Conservation (phyloP, 2,888 invertebrate species). For the Odontothrips loti region DNA sequence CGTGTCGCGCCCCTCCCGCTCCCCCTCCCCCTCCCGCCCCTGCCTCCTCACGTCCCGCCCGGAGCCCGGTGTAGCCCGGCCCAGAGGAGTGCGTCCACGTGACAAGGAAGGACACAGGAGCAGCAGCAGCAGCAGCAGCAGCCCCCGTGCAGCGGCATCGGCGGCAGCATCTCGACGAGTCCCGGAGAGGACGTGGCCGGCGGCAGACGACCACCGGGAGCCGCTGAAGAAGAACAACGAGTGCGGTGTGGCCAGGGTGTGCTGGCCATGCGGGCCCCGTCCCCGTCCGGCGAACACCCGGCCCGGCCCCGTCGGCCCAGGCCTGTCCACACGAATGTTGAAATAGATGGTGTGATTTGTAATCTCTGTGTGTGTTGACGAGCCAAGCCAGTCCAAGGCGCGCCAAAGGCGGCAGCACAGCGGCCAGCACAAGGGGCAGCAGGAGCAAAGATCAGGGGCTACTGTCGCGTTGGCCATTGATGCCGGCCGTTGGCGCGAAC, state of each 20-base stretch:
- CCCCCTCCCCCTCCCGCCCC: not conserved
- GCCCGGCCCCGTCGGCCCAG: not conserved
- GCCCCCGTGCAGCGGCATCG: too few species aligned
- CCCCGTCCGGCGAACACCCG: not conserved
- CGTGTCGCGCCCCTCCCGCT: not conserved
- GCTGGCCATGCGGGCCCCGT: not conserved
- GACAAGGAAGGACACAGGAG: too few species aligned
- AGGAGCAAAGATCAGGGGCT: slow-evolving; percentile 23
- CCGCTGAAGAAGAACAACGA: too few species aligned
- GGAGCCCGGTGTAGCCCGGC: not conserved
- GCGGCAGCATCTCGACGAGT: too few species aligned
- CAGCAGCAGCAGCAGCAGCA: too few species aligned
- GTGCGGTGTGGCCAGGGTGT: not conserved
- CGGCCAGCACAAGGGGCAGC: too few species aligned
- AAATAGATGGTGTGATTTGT: slow-evolving; percentile 23
- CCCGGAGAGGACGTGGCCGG: too few species aligned
- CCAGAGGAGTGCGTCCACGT: not conserved
- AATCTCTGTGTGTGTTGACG: slow-evolving; percentile 14
- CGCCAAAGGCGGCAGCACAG: too few species aligned
- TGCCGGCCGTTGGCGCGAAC: not conserved
- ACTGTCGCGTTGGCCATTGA: slow-evolving; percentile 17
- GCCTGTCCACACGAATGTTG: not conserved
- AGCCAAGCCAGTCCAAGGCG: not conserved
- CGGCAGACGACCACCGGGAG: too few species aligned
- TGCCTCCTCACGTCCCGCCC: not conserved